These are phyloP conservation scores for Keiferia lycopersicella DNA, from an alignment of 2,888 invertebrate genomes.

Conservation along the genomic window DNA sequence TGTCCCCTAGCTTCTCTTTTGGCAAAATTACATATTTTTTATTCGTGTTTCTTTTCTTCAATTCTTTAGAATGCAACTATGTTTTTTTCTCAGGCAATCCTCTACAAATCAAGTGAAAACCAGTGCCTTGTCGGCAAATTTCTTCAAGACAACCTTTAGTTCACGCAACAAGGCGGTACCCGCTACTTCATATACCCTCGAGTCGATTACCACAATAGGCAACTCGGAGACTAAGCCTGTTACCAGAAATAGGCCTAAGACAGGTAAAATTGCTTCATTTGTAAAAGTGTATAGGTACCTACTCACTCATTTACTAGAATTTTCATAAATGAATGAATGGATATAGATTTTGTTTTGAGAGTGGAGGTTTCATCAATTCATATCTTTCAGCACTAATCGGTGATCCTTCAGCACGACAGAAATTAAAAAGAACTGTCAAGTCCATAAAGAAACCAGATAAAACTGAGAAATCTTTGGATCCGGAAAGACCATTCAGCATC, in stretches of 20 bases:
- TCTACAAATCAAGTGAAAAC: slow-evolving; percentile 43
- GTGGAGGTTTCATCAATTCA: slow-evolving; percentile 21
- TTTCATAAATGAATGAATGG: not conserved
- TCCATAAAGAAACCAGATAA: slow-evolving; percentile 53
- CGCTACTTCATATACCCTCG: slow-evolving; percentile 48
- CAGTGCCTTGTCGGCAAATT: slow-evolving; percentile 66
- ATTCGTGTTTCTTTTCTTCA: slow-evolving; percentile 34
- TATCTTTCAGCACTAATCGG: slow-evolving; percentile 43
- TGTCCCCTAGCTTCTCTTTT: slow-evolving; percentile 60
- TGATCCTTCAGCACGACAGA: slow-evolving; percentile 51
- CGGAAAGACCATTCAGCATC: slow-evolving; percentile 56
- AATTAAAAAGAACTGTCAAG: slow-evolving; percentile 49
- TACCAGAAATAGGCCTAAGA: slow-evolving; percentile 73
- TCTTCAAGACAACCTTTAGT: slow-evolving; percentile 75
- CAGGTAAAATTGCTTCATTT: slow-evolving; percentile 49
- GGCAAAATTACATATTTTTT: slow-evolving; percentile 16
- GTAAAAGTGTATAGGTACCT: no score
- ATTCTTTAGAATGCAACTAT: slow-evolving; percentile 24
- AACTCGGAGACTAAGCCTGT: slow-evolving; percentile 77
- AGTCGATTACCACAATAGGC: slow-evolving; percentile 75
- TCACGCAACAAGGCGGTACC: slow-evolving; percentile 74
- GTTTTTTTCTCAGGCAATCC: slow-evolving; percentile 46
- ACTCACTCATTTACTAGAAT: no score
- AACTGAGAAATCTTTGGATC: slow-evolving; percentile 39
- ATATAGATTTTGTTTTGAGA: not conserved